phyloP scores from a whole-genome alignment of 1,140 invertebrate species.

The Megathymus violae region DNA sequence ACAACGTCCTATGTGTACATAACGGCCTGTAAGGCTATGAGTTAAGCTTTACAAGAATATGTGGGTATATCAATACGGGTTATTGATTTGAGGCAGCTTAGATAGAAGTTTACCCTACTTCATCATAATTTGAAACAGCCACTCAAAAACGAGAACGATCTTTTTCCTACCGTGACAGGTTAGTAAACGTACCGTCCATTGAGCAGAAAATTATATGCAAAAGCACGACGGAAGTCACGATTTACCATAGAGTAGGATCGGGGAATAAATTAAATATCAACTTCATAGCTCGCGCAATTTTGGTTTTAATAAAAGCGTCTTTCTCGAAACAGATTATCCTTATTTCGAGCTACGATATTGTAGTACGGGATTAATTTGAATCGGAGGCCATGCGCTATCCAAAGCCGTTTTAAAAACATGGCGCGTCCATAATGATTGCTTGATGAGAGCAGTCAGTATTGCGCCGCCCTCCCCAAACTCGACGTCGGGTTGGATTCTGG shows the following conservation, averaged over 20 bases:
- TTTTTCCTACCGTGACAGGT: constrained; percentile 32
- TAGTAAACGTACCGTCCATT: constrained; percentile 62
- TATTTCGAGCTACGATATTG: constrained; percentile 70
- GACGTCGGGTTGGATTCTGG: constrained; percentile 2
- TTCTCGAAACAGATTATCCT: constrained; percentile 64
- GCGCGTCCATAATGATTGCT: constrained; percentile 76
- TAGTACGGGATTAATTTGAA: constrained; percentile 74
- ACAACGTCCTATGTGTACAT: too few species aligned
- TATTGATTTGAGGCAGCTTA: constrained; percentile 16
- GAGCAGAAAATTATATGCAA: constrained; percentile 78
- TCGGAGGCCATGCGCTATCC: constrained; percentile 63
- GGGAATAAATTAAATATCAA: constrained; percentile 73
- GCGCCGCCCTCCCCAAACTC: constrained; percentile 39
- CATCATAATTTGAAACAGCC: constrained; percentile 33
- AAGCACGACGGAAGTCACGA: constrained; percentile 70
- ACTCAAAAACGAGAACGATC: constrained; percentile 28
- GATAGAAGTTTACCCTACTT: constrained; percentile 24
- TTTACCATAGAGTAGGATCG: constrained; percentile 56
- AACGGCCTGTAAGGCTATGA: too few species aligned
- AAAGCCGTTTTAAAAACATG: constrained; percentile 80
- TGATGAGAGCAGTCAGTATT: constrained; percentile 63
- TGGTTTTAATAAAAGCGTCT: constrained; percentile 58
- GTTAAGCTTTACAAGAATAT: too few species aligned
- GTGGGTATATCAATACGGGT: too few species aligned
- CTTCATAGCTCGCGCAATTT: constrained; percentile 51